These are phyloP conservation scores for Norana najaformis DNA, from an alignment of 2,888 invertebrate genomes.

Conservation along the genomic window DNA sequence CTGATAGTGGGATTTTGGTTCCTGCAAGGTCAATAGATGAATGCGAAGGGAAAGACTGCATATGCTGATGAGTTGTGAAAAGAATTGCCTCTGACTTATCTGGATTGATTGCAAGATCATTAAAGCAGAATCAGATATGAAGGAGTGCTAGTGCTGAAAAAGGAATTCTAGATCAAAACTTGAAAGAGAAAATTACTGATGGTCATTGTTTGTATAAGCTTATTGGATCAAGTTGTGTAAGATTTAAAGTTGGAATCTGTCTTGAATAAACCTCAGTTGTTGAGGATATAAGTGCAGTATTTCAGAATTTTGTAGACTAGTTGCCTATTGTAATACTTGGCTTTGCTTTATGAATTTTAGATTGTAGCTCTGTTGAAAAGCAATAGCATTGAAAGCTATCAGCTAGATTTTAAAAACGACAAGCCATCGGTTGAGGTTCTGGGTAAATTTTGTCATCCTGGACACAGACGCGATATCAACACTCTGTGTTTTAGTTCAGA, in stretches of 20 bases:
- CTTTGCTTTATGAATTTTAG: slow-evolving; percentile 29
- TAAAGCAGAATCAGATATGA: too few relatives aligned
- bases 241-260: not conserved
- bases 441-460: slow-evolving; percentile 37
- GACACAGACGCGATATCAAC: slow-evolving; percentile 77
- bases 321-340: not conserved
- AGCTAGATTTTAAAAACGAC: slow-evolving; percentile 59
- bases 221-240: not conserved
- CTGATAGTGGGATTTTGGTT: too few relatives aligned
- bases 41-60: too few relatives aligned
- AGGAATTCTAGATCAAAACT: not conserved
- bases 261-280: not conserved
- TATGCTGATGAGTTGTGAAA: too few relatives aligned
- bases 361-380: slow-evolving; percentile 66
- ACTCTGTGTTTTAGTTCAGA: slow-evolving; percentile 87
- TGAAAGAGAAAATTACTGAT: not conserved
- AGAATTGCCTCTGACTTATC: too few relatives aligned
- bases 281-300: not conserved
- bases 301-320: not conserved
- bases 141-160: not conserved
- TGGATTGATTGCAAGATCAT: too few relatives aligned
- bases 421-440: slow-evolving; percentile 40
- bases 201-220: not conserved
- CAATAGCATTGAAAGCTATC: slow-evolving; percentile 76
- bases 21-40: too few relatives aligned